These are phyloP conservation scores for Choristoneura fumiferana DNA, from an alignment of 1,140 invertebrate genomes.

Conservation along the genomic window DNA sequence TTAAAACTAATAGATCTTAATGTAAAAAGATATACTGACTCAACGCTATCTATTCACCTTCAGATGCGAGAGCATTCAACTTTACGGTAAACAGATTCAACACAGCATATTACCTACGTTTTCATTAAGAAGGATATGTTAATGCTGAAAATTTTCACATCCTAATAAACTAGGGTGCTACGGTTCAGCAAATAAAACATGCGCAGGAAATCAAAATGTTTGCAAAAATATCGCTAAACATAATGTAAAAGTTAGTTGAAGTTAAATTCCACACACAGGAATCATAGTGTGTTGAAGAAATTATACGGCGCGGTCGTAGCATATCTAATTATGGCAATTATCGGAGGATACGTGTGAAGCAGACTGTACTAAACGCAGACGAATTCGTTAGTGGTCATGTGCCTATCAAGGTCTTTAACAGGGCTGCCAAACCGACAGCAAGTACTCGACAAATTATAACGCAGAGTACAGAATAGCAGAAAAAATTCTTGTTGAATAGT, in stretches of 20 bases:
- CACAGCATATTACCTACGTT: background rate
- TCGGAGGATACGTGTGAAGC: slow-evolving; percentile 27
- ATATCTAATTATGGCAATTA: slow-evolving; percentile 54
- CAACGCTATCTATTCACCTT: no score
- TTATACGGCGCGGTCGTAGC: slow-evolving; percentile 34
- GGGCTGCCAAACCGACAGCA: background rate
- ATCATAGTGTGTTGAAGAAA: slow-evolving; percentile 38
- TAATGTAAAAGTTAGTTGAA: background rate
- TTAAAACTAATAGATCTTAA: no score
- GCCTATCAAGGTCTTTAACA: slow-evolving; percentile 10
- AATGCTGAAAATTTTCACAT: slow-evolving; percentile 2
- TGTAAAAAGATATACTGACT: no score
- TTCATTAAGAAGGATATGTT: slow-evolving; percentile 5
- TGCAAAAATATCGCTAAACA: background rate
- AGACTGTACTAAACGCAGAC: slow-evolving; percentile 12
- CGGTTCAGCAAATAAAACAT: background rate
- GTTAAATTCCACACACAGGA: slow-evolving; percentile 7
- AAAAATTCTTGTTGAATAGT: no score
- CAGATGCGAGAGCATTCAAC: background rate
- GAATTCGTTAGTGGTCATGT: slow-evolving; percentile 24
- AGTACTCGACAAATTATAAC: no score
- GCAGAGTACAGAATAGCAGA: no score
- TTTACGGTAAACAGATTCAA: background rate
- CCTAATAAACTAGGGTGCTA: background rate
- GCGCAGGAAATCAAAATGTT: slow-evolving; percentile 10